Base-by-base conservation (phyloP, 1,140 invertebrate species). In the Nomia melanderi region DNA sequence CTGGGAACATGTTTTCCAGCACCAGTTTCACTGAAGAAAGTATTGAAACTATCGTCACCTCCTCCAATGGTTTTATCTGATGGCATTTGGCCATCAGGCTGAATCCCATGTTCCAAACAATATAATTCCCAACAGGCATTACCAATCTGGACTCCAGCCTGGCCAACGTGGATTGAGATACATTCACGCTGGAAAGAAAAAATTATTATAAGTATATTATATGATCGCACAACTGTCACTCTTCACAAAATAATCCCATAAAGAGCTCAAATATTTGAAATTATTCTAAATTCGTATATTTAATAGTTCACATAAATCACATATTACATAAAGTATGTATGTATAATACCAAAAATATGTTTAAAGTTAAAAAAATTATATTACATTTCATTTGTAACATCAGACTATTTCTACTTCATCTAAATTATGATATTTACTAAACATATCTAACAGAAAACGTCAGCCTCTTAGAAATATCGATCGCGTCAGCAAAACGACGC, bases 131-230 rank as follows among this genome's bases (percentile, higher is more conserved):
- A 93, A 83, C 94, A 95, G 25, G 95, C 95, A 91, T 96, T 96
- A 59, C 96, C 96, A 88, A 97, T 97, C 92, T 98, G 97, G 53
- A 97, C 96, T 60, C 97, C 97, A 29, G 96, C 96, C 92, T 98
- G 97, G 12, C 96, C 96, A 77, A 97, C 93, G 91, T 97, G 96
- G 80, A 97, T 93, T 72, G 95, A 96, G 76, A 97, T 96, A 90
- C 95, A 96, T 92, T 97, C 96, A 76, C 91, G 87, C 88, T 90
- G 31, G 86, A n/a, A 79, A 70, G 41, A 57, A 29, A 31, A 1
- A 39, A 27, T 33, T 33, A n/a, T 44, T 12, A 17, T 64, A 20
- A 64, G n/a, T 33, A 5, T 50, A 8, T n/a, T 50, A 50, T n/a
- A 17, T n/a, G 8, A n/a, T n/a, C n/a, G n/a, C n/a, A n/a, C n/a